Evolutionary conservation across 2,888 invertebrate genomes (phyloP).

Genomic region (Copidosoma aretas): DNA sequence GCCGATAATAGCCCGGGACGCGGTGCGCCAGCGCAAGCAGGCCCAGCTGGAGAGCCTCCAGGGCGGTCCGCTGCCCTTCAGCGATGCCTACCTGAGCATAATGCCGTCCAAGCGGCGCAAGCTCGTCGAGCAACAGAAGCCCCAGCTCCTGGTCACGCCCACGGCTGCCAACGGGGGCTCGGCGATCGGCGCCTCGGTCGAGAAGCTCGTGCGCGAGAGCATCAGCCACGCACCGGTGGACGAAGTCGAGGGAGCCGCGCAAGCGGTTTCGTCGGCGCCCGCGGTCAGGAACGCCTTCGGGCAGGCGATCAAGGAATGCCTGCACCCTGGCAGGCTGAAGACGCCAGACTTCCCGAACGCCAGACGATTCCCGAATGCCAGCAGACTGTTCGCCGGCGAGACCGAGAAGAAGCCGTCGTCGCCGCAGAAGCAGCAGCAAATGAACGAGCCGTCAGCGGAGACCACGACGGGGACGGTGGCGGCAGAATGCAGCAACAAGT

Average conservation of each 20-base stretch:
- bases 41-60: constrained; percentile 52
- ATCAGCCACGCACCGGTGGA: constrained; percentile 55
- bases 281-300: constrained; percentile 59
- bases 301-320: constrained; percentile 58
- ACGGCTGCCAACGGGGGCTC: constrained; percentile 49
- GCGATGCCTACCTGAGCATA: constrained; percentile 88
- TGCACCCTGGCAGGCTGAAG: constrained; percentile 53
- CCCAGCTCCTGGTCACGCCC: constrained; percentile 56
- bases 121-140: constrained; percentile 68
- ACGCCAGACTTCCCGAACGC: constrained; percentile 61
- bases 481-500: not conserved
- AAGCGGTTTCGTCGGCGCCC: constrained; percentile 56
- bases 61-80: constrained; percentile 68
- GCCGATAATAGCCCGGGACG: constrained; percentile 84
- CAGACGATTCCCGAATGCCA: constrained; percentile 63
- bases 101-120: constrained; percentile 90
- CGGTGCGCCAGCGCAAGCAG: constrained; percentile 73
- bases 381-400: constrained; percentile 57
- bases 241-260: constrained; percentile 57
- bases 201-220: constrained; percentile 57
- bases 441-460: not conserved
- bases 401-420: constrained; percentile 21
- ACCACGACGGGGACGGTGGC: constrained; percentile 3
- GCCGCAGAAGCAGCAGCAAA: not conserved
- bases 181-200: constrained; percentile 57